A percentile compares a stretch with the other conserved stretches of the same genome.
Conservation (phyloP, 1,140 invertebrate species). For the Ips typographus region DNA sequence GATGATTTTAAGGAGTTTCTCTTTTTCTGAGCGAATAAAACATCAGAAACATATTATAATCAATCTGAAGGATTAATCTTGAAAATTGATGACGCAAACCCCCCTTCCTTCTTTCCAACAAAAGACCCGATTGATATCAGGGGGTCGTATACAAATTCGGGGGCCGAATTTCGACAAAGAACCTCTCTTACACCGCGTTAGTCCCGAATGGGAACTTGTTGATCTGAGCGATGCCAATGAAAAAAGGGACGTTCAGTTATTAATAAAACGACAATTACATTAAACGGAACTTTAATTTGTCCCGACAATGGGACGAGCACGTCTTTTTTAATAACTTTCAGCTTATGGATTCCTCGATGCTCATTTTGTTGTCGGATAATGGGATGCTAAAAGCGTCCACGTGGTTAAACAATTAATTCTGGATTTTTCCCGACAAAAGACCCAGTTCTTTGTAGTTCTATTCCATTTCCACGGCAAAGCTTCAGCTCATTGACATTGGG, state of each 20-base stretch:
- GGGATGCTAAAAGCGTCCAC: too few relatives aligned
- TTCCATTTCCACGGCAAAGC: too few relatives aligned
- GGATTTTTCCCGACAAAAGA: too few relatives aligned
- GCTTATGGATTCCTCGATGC: slow-evolving; percentile 35
- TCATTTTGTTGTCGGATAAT: slow-evolving; percentile 13
- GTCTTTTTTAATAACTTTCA: slow-evolving; percentile 43
- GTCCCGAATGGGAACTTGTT: slow-evolving; percentile 47
- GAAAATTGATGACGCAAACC: slow-evolving; percentile 32
- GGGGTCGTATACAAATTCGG: slow-evolving; percentile 46
- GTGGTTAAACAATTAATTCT: too few relatives aligned
- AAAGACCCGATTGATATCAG: slow-evolving; percentile 40
- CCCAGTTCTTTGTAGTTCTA: too few relatives aligned
- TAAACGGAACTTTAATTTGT: slow-evolving; percentile 30
- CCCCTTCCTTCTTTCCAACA: slow-evolving; percentile 8
- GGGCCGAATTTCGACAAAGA: slow-evolving; percentile 37
- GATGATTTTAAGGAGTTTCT: too few relatives aligned
- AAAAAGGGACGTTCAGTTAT: slow-evolving; percentile 39
- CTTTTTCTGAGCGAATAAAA: too few relatives aligned
- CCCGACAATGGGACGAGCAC: slow-evolving; percentile 12
- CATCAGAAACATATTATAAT: too few relatives aligned
- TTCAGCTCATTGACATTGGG: too few relatives aligned
- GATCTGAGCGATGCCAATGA: slow-evolving; percentile 46
- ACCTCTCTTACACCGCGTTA: slow-evolving; percentile 39
- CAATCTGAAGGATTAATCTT: slow-evolving; percentile 1
- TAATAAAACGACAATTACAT: slow-evolving; percentile 33